A percentile compares a stretch with the other conserved stretches of the same genome.
These are phyloP conservation scores for Leucophenga montana DNA, from an alignment of 2,888 invertebrate species.

Conservation along the genomic window DNA sequence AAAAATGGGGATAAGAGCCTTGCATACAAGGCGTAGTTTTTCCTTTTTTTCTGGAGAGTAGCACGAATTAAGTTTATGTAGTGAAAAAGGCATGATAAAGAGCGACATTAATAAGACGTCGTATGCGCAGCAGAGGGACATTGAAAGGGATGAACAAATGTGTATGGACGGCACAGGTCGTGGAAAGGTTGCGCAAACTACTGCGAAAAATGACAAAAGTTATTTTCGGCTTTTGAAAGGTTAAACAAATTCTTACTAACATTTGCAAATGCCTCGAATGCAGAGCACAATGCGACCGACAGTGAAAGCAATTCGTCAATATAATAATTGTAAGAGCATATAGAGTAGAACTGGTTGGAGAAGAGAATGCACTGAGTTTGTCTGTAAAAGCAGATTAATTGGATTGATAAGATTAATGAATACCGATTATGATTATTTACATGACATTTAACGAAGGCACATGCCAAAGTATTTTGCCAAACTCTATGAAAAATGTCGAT, in stretches of 20 bases:
- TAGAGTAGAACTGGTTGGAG: neutral
- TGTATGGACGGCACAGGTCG: neutral
- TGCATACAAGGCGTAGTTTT: constrained; percentile 29
- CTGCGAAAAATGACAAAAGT: no score
- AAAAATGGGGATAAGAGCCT: constrained; percentile 31
- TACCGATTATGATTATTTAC: constrained; percentile 61
- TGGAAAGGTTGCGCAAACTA: no score
- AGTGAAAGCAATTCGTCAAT: constrained; percentile 64
- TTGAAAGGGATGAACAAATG: neutral
- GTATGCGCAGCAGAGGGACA: neutral
- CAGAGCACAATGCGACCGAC: no score
- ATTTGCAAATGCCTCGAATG: no score
- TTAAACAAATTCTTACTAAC: no score
- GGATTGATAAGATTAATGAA: constrained; percentile 71
- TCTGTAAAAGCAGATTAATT: constrained; percentile 55
- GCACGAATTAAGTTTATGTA: constrained; percentile 69
- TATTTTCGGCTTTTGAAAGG: no score
- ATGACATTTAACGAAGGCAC: constrained; percentile 51
- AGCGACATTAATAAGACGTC: constrained; percentile 71
- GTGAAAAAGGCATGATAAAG: constrained; percentile 72
- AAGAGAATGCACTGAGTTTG: no score
- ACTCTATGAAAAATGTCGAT: constrained; percentile 54
- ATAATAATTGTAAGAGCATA: constrained; percentile 58
- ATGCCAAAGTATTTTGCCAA: neutral
- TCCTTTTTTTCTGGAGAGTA: neutral